A percentile compares a stretch with the other conserved stretches of the same genome.
phyloP scores from a whole-genome alignment of 2,888 invertebrate species.

The Buathra laborator region DNA sequence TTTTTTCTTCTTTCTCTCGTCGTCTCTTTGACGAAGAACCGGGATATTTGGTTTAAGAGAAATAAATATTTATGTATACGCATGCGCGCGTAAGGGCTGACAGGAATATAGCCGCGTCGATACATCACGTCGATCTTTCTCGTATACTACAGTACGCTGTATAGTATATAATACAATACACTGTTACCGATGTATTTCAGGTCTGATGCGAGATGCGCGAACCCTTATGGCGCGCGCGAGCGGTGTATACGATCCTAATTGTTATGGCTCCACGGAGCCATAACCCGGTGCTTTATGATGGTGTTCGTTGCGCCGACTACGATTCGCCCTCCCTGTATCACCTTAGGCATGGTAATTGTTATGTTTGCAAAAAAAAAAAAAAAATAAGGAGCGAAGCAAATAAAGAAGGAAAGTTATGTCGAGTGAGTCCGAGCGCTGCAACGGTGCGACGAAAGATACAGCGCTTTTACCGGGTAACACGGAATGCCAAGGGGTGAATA shows the following conservation, averaged over 20 bases:
- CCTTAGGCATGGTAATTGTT: conserved; percentile 77
- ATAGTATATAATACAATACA: conserved; percentile 6
- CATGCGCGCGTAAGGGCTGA: conserved; percentile 41
- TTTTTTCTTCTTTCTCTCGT: not conserved
- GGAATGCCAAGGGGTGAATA: conserved; percentile 68
- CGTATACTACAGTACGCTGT: not conserved
- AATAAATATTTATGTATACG: conserved; percentile 54
- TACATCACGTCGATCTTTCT: conserved; percentile 42
- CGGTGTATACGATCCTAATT: conserved; percentile 76
- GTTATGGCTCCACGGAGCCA: conserved; percentile 77
- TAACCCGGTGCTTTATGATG: conserved; percentile 77
- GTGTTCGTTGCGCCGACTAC: conserved; percentile 70
- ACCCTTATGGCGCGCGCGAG: conserved; percentile 59
- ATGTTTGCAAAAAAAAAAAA: conserved; percentile 73
- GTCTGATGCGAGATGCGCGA: conserved; percentile 20
- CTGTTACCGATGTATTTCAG: conserved; percentile 38
- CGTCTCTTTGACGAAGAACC: conserved; percentile 20
- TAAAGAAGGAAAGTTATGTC: conserved; percentile 58
- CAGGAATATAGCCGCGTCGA: conserved; percentile 44
- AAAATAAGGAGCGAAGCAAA: conserved; percentile 10
- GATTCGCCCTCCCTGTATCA: conserved; percentile 63
- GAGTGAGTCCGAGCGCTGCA: conserved; percentile 29
- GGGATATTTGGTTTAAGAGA: conserved; percentile 18
- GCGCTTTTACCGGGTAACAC: not conserved
- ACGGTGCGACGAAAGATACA: conserved; percentile 7